Percentiles rank a stretch among this genome's conserved stretches.
phyloP scores from a whole-genome alignment of 1,140 invertebrate genomes.

The Anoplolepis gracilipes region DNA sequence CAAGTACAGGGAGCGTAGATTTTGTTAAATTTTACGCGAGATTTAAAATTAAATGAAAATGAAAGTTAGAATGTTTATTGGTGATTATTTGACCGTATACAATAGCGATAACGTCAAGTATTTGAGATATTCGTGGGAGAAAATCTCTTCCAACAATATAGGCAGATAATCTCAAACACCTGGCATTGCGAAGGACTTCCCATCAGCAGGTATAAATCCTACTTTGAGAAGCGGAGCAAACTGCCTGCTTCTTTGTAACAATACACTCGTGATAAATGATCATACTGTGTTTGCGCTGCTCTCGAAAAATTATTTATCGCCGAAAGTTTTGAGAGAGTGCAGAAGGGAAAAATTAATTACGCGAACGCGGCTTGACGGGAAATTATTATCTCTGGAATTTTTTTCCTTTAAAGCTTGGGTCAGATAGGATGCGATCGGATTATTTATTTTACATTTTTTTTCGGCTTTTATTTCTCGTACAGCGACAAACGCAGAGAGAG shows the following conservation, averaged over 20 bases:
- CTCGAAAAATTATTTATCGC: slow-evolving; percentile 37
- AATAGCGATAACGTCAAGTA: background rate
- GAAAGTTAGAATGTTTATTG: slow-evolving; percentile 3
- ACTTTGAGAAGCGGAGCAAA: slow-evolving; percentile 11
- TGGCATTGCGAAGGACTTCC: slow-evolving; percentile 20
- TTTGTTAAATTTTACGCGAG: slow-evolving; percentile 1
- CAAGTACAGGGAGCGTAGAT: background rate
- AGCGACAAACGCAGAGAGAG: background rate
- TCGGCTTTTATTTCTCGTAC: background rate
- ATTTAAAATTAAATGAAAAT: background rate
- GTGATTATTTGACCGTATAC: background rate
- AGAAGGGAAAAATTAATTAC: slow-evolving; percentile 16
- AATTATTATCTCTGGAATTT: slow-evolving; percentile 29
- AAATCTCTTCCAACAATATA: slow-evolving; percentile 28
- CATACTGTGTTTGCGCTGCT: background rate
- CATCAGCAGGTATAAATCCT: slow-evolving; percentile 17
- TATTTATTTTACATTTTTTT: slow-evolving; percentile 37
- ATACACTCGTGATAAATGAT: slow-evolving; percentile 35
- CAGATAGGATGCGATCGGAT: background rate
- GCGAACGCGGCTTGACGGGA: background rate
- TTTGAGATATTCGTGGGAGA: slow-evolving; percentile 10
- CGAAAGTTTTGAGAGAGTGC: slow-evolving; percentile 18
- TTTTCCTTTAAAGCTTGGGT: background rate
- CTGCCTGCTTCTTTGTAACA: slow-evolving; percentile 13
- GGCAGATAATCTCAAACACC: slow-evolving; percentile 28